Evolutionary conservation across 1,140 invertebrate genomes (phyloP), one percentile per base, ranked within the genome.

Genomic region (Halesus radiatus): DNA sequence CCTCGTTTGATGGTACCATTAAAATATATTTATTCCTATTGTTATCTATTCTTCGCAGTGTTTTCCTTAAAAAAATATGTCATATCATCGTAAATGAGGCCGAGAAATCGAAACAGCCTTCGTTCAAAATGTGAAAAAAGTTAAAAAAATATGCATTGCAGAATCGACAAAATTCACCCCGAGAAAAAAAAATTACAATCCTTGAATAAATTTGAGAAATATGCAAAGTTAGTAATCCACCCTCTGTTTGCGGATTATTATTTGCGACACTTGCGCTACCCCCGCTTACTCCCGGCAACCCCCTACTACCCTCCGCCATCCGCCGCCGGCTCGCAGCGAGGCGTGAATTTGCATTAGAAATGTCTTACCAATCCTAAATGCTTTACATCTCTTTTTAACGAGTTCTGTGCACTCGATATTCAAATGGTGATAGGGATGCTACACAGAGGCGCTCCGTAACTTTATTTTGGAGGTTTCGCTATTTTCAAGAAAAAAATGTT

Each of bases 381-480:
- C 50, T 70, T 70, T 78, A 20, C 26, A 56, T 54, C 50, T 50
- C 45, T 16, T 78, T 78, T 68, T 78, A 78, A 72, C 76, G 66
- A 78, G 76, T 29, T 72, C 54, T 10, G 54, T 45, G 37, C 37
- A 45, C 37, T 45, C 54, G n/a, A 56, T 56, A 56, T 18, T 56
- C 54, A 56, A 56, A 56, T 56, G n/a, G 54, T 13, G 37, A 45
- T 45, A 13, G 37, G 37, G 10, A 13, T 45, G 37, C 37, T 10
- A 45, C 37, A 45, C 37, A 7, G 10, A 45, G 37, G 37, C 10
- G 10, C 13, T 45, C 10, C 37, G 37, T 7, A 13, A 13, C 8
- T 45, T 45, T 45, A 1, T 45, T 45, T 45, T 10, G 32, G 5
- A 32, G 37, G 10, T 45, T 45, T 45, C 10, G 37, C 37, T 1